Evolutionary conservation across 2,888 invertebrate genomes (phyloP).

Genomic region (Hypomecis atomaria): DNA sequence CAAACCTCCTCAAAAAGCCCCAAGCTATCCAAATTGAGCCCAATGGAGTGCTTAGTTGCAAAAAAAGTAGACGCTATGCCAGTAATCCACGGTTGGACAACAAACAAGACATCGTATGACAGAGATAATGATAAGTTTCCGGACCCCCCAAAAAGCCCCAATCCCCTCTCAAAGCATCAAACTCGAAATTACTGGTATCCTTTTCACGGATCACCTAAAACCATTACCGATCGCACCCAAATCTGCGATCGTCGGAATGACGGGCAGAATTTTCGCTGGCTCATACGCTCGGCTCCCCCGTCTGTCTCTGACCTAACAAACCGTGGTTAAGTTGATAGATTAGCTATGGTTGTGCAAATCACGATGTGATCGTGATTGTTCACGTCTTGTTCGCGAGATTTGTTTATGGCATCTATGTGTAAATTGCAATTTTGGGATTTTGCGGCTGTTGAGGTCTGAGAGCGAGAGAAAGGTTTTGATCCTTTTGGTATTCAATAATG

Average conservation of each 20-base stretch:
- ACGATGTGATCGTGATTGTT: conserved; percentile 53
- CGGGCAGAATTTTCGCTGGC: conserved; percentile 68
- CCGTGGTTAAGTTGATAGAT: conserved; percentile 81
- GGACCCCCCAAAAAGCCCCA: background rate
- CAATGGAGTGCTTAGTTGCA: too few relatives aligned
- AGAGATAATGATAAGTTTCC: background rate
- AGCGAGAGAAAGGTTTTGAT: background rate
- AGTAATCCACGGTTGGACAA: too few relatives aligned
- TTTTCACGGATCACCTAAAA: conserved; percentile 20
- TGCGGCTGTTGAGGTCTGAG: background rate
- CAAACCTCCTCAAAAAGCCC: too few relatives aligned
- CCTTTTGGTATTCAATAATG: background rate
- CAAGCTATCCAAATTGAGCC: too few relatives aligned
- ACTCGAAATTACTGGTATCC: conserved; percentile 16
- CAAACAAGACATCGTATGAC: too few relatives aligned
- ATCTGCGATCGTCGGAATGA: conserved; percentile 61
- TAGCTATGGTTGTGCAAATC: conserved; percentile 72
- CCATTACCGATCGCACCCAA: conserved; percentile 32
- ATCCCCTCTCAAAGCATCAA: conserved; percentile 10
- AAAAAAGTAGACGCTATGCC: too few relatives aligned
- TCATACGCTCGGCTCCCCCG: conserved; percentile 57
- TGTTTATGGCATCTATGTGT: conserved; percentile 17
- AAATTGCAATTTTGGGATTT: conserved; percentile 33
- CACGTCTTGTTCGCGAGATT: conserved; percentile 46
- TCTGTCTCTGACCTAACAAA: conserved; percentile 71